Evolutionary conservation across 2,797 vertebrate species (phyloP), one percentile per base, ranked within the genome.

Genomic region (Ctenochaetus hawaiiensis): DNA sequence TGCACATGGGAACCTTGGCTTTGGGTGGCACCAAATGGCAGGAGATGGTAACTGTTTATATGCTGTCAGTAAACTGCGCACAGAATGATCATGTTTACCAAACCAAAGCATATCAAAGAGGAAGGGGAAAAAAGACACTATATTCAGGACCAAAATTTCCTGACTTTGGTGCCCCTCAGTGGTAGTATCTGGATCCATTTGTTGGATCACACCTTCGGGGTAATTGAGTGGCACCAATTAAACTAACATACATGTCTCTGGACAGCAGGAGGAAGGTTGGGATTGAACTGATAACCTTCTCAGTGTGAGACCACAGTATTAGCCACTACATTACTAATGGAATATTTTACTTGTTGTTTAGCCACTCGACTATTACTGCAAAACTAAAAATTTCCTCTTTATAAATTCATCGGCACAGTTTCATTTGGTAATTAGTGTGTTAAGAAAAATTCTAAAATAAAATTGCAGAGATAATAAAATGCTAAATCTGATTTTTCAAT

Each of bases 1-100:
- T 77, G 67, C 70, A 67, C 70, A 73, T 68, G 26, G 63, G 57
- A 72, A 67, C 37, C 64, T 59, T 74, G 22, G 59, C 62, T 66
- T 64, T 52, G 44, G 14, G 45, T 64, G 52, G 78, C 53, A 64
- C 81, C 67, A 81, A 81, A 84, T 78, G 71, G 67, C 58, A 77
- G 39, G 44, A 80, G 43, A 41, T 63, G 39, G 49, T 66, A 63
- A 75, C 45, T 67, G 66, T 75, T 80, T 23, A 9, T 57, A 43
- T 49, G 14, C 56, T 51, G 53, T 66, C 41, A 68, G 62, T 30
- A 61, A 61, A 56, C 49, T 56, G 17, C 8, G n/a, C 37, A 23
- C 59, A 62, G 23, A 47, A 53, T 49, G 64, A 51, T 23, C 58
- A 45, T 65, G 67, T 74, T 72, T 72, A 51, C 49, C 48, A 41